These are phyloP conservation scores for Dermatemys mawii DNA, from an alignment of 2,113 vertebrate genomes.

Conservation along the genomic window DNA sequence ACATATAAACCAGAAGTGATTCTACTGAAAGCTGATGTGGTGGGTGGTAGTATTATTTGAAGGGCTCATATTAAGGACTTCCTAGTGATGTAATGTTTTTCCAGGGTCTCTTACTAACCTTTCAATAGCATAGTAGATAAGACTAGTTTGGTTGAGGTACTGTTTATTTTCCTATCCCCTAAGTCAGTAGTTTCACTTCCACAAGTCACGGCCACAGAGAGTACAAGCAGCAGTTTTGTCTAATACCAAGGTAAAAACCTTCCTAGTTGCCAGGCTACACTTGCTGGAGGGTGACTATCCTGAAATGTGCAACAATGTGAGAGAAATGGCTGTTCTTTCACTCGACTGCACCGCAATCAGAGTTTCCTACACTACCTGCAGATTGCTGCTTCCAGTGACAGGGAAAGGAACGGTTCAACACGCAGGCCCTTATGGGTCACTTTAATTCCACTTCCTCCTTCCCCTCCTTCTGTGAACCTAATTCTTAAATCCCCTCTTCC, in stretches of 20 bases:
- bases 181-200: too few relatives aligned
- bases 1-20: rapidly evolving
- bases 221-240: background rate
- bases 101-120: rapidly evolving
- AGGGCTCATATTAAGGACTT: background rate
- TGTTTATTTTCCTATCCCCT: background rate
- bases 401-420: background rate
- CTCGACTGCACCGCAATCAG: background rate
- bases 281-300: background rate
- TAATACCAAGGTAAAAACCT: background rate
- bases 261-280: background rate
- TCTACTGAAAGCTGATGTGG: rapidly evolving
- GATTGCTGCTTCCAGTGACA: background rate
- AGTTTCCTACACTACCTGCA: background rate
- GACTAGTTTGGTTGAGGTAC: background rate
- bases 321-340: background rate
- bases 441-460: background rate
- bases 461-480: background rate
- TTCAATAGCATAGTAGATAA: background rate
- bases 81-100: background rate
- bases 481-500: background rate
- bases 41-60: background rate
- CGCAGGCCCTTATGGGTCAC: background rate
- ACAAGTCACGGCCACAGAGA: background rate
- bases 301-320: background rate